These are phyloP conservation scores for Busseola fusca DNA, from an alignment of 2,888 invertebrate genomes.

Conservation along the genomic window DNA sequence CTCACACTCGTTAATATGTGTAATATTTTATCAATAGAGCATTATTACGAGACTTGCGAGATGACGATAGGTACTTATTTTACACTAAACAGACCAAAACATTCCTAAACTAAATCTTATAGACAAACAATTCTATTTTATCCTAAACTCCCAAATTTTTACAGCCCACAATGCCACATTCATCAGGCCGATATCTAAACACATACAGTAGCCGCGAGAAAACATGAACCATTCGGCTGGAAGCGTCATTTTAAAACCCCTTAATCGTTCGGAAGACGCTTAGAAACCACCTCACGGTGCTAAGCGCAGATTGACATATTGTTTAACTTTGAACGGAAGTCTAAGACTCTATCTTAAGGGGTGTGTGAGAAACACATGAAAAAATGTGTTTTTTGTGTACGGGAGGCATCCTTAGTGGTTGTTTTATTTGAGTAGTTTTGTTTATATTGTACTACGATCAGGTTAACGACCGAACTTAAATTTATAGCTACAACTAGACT, in stretches of 20 bases:
- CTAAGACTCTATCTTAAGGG: constrained; percentile 61
- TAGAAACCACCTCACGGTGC: constrained; percentile 54
- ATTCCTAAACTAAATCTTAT: background rate
- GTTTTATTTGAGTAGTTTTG: constrained; percentile 58
- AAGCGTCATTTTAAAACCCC: constrained; percentile 63
- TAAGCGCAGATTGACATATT: constrained; percentile 71
- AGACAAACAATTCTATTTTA: constrained; percentile 8
- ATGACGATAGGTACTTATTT: background rate
- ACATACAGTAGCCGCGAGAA: constrained; percentile 32
- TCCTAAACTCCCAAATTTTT: constrained; percentile 6
- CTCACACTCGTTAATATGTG: background rate
- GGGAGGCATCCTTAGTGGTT: constrained; percentile 32
- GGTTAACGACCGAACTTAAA: constrained; percentile 40
- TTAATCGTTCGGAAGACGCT: constrained; percentile 53
- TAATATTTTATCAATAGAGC: background rate
- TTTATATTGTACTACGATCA: constrained; percentile 51
- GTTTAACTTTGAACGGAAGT: constrained; percentile 71
- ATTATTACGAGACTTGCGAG: background rate
- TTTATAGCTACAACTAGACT: constrained; percentile 40
- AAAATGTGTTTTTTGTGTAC: constrained; percentile 44
- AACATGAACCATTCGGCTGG: constrained; percentile 36
- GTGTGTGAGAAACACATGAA: constrained; percentile 56
- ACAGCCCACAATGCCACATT: constrained; percentile 19
- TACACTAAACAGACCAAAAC: background rate
- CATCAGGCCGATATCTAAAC: constrained; percentile 26